Conservation (phyloP, 1,140 invertebrate species). For the Conus betulinus region DNA sequence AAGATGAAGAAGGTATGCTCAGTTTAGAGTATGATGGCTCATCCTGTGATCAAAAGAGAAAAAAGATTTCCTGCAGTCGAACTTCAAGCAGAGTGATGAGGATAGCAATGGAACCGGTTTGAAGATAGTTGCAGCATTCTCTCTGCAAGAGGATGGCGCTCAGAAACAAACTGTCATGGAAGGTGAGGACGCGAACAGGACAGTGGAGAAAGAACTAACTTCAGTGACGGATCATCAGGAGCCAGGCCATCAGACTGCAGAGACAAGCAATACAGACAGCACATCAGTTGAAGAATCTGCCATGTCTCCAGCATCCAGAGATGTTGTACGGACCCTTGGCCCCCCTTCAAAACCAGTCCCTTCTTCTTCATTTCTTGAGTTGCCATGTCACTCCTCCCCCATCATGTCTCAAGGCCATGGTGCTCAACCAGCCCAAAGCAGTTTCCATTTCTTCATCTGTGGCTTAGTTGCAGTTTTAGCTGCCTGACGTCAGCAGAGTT, state of each 20-base stretch:
- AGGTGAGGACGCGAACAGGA: not conserved
- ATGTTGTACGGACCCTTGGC: not conserved
- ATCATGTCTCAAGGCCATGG: not conserved
- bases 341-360: slow-evolving; percentile 24
- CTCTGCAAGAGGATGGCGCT: slow-evolving; percentile 30
- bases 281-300: not conserved
- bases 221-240: not conserved
- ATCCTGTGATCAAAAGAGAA: not conserved
- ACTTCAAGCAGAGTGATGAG: slow-evolving; percentile 7
- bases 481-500: slow-evolving; percentile 54
- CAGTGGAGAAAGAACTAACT: not conserved
- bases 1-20: not conserved
- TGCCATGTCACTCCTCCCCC: not conserved
- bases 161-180: not conserved
- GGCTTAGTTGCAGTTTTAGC: slow-evolving; percentile 59
- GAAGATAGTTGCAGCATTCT: slow-evolving; percentile 52
- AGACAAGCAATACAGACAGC: not conserved
- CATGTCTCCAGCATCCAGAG: not conserved
- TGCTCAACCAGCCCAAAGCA: not conserved
- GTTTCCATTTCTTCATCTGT: slow-evolving; percentile 59
- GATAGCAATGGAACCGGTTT: slow-evolving; percentile 17
- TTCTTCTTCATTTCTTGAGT: slow-evolving; percentile 15
- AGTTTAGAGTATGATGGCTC: not conserved
- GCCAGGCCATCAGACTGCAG: not conserved
- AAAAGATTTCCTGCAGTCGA: not conserved